phyloP scores from a whole-genome alignment of 2,888 invertebrate species.

The Brachypalpus laphriformis region DNA sequence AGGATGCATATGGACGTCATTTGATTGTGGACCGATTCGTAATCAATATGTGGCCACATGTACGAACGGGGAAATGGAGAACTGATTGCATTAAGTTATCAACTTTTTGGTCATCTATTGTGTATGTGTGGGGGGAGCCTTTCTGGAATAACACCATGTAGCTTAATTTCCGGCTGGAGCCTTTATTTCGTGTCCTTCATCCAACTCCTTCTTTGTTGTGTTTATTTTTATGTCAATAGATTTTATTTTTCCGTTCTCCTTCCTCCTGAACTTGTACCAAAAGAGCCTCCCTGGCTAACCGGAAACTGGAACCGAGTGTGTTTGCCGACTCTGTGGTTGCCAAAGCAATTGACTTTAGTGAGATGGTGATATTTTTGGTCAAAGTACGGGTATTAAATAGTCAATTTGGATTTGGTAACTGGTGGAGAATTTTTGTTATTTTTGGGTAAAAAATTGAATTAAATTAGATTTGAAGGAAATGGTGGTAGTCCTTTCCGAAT shows the following conservation, averaged over 20 bases:
- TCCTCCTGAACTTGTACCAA: background rate
- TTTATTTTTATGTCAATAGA: background rate
- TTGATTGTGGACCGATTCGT: constrained; percentile 15
- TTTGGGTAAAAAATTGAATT: background rate
- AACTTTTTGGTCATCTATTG: constrained; percentile 9
- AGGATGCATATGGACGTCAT: background rate
- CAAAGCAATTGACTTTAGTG: constrained; percentile 60
- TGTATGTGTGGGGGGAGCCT: background rate
- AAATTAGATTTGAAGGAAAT: background rate
- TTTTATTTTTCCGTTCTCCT: background rate
- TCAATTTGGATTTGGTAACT: constrained; percentile 47
- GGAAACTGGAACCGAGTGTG: constrained; percentile 5
- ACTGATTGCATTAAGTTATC: constrained; percentile 48
- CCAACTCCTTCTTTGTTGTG: background rate
- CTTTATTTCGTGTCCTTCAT: background rate
- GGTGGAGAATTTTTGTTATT: background rate
- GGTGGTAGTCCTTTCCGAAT: background rate
- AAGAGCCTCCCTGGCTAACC: constrained; percentile 1
- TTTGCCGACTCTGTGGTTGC: background rate
- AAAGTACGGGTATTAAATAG: constrained; percentile 31
- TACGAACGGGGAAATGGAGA: constrained; percentile 6
- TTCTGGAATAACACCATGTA: background rate
- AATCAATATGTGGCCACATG: constrained; percentile 21
- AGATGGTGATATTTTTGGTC: constrained; percentile 34
- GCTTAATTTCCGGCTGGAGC: constrained; percentile 45